phyloP scores from a whole-genome alignment of 2,113 vertebrate species.

The Vireo altiloquus region DNA sequence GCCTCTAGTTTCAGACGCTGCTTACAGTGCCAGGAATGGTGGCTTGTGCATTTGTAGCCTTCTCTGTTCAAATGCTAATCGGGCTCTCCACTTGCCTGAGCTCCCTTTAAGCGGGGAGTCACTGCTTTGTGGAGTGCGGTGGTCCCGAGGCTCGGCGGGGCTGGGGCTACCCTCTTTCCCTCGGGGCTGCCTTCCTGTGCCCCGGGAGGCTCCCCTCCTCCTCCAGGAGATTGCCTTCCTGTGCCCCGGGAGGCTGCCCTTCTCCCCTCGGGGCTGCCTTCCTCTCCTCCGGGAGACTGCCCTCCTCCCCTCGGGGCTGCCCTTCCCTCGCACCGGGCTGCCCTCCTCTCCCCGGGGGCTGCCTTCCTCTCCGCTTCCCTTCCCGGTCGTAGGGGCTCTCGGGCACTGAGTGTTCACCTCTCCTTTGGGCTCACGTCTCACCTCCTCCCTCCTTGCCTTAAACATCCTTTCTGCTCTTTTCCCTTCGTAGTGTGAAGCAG shows the following conservation, averaged over 20 bases:
- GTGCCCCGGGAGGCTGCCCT: too few species aligned
- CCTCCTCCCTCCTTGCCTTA: not conserved
- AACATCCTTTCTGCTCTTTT: not conserved
- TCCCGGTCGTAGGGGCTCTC: not conserved
- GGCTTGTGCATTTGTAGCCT: not conserved
- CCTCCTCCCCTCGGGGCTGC: too few species aligned
- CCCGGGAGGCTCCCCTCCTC: not conserved
- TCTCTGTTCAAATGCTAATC: not conserved
- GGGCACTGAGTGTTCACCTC: not conserved
- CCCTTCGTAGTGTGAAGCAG: constrained; percentile 76
- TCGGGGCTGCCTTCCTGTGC: not conserved
- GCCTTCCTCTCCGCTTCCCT: too few species aligned
- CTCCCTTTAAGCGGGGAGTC: not conserved
- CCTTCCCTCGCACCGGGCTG: too few species aligned
- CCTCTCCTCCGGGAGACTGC: too few species aligned
- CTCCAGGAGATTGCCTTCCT: not conserved
- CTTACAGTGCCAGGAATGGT: not conserved
- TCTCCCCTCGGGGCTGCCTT: too few species aligned
- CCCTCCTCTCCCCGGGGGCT: too few species aligned
- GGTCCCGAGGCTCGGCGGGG: not conserved
- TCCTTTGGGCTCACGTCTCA: not conserved
- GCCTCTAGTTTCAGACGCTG: not conserved
- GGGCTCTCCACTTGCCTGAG: not conserved
- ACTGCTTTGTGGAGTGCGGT: not conserved
- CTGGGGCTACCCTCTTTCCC: too few species aligned